Base-by-base conservation (phyloP, 1,140 invertebrate species). In the Maniola jurtina region DNA sequence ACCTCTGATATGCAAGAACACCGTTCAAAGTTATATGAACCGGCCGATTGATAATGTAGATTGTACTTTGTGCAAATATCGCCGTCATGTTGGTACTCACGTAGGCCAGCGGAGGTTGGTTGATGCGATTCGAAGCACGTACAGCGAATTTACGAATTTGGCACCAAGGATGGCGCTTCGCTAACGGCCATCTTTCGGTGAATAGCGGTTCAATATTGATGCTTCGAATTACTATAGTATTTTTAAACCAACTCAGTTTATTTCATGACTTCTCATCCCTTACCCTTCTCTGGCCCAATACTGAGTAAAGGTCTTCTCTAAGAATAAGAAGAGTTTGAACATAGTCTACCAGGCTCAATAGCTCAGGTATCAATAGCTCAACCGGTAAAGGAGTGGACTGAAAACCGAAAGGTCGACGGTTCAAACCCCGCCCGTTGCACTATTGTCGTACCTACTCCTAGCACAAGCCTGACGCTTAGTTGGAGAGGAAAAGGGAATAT, bases 41-140 rank as follows among this genome's bases (percentile, higher is more conserved):
- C 45, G 11, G 13, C 14, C 14, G 14, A 52, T 59, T 48, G 11
- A 59, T 64, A 42, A 55, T 7, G 25, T 13, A 38, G 42, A 45
- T 64, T 16, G 42, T 48, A 13, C 42, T n/a, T 11, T 3, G 48
- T 52, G 38, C 15, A 47, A 42, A 45, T 34, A 67, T 42, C 34
- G 42, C 25, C 48, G 14, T 25, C 68, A 65, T 67, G 65, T 42
- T 63, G 13, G 36, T n/a, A 14, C 58, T 58, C 68, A 70, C 68
- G 68, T 70, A 70, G 62, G 62, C 68, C 10, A 47, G n/a, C 5
- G 13, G 42, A 0, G 5, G 13, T 9, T 7, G 38, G 38, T n/a
- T 25, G 48, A 52, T 40, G 62, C 6, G 33, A 61, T 50, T 14
- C 58, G 42, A 35, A 40, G 64, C 68, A 70, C 68, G 68, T 65